These are phyloP conservation scores for Ellobius talpinus DNA, from an alignment of 2,113 vertebrate genomes.

Conservation along the genomic window DNA sequence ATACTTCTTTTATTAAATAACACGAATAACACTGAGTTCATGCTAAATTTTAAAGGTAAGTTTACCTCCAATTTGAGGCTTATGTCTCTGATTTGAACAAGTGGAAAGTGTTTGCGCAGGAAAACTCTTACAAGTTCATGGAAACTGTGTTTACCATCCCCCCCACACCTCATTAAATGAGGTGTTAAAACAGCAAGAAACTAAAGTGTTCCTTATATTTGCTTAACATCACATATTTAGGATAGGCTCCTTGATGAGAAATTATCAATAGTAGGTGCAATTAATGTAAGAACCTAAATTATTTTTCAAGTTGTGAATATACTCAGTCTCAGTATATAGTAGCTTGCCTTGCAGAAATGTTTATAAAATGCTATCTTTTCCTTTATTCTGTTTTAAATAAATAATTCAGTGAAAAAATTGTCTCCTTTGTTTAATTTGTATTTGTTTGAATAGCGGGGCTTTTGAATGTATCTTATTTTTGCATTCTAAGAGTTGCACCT, in stretches of 20 bases:
- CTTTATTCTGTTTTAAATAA: slow-evolving; percentile 14
- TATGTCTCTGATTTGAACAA: background rate
- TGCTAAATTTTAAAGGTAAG: background rate
- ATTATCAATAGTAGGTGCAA: background rate
- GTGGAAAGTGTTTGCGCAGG: background rate
- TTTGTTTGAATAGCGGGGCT: background rate
- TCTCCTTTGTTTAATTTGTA: background rate
- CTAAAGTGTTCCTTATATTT: background rate
- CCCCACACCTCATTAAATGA: accelerated
- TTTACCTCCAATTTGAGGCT: background rate
- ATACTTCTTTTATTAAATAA: background rate
- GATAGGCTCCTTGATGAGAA: background rate
- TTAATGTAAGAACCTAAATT: background rate
- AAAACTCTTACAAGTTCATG: background rate
- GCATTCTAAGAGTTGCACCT: background rate
- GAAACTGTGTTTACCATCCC: background rate
- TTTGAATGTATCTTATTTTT: background rate
- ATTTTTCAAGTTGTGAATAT: slow-evolving; percentile 1
- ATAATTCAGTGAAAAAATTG: background rate
- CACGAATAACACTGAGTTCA: background rate
- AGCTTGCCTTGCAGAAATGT: background rate
- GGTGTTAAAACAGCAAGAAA: background rate
- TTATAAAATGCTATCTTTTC: background rate
- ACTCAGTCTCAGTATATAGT: background rate
- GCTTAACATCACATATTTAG: background rate